Conservation (phyloP, 2,888 invertebrate species). For the Pharmacophagus antenor region DNA sequence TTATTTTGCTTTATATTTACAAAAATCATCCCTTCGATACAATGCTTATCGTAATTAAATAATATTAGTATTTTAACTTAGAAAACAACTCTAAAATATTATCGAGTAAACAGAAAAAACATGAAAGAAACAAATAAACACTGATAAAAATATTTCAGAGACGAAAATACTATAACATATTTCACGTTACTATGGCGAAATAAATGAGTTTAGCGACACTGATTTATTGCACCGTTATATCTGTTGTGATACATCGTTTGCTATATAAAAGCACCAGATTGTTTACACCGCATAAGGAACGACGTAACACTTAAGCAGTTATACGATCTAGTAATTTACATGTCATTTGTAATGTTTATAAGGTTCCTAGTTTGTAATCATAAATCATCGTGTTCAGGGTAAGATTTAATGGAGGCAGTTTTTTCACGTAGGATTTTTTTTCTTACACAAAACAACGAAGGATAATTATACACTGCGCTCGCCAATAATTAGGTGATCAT, state of each 20-base stretch:
- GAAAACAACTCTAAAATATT: conserved; percentile 2
- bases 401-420: not conserved
- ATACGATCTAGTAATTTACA: not conserved
- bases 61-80: too few species aligned
- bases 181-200: conserved; percentile 16
- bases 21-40: too few species aligned
- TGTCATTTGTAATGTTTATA: not conserved
- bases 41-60: too few species aligned
- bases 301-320: conserved; percentile 18
- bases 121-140: conserved; percentile 14
- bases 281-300: conserved; percentile 11
- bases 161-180: conserved; percentile 13
- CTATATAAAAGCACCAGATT: conserved; percentile 19
- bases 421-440: too few species aligned
- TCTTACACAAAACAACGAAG: too few species aligned
- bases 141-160: not conserved
- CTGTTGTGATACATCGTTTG: conserved; percentile 20
- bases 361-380: not conserved
- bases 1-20: not conserved
- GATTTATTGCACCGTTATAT: conserved; percentile 27
- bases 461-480: too few species aligned
- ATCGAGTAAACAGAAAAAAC: conserved; percentile 14
- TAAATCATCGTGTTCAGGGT: not conserved
- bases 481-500: too few species aligned
- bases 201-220: conserved; percentile 24